Base-by-base conservation (phyloP, 1,140 invertebrate genomes). In the Pseudomyrmex pallidus region DNA sequence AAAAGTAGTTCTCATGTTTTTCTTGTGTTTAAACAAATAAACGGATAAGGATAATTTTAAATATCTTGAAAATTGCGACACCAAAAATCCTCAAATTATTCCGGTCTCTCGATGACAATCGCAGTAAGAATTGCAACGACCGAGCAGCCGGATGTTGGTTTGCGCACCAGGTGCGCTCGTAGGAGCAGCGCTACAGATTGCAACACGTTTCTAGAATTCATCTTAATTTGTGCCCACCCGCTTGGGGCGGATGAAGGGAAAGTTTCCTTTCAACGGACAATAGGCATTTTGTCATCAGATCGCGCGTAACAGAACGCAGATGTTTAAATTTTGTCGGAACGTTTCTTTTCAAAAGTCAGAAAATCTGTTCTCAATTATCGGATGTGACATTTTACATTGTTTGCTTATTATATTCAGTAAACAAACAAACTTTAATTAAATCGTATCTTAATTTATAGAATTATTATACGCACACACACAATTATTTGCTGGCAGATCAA, bases 191-290 rank as follows among this genome's bases (percentile, higher is more conserved):
- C 86, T 86, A 90, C 17, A 87, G 85, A 87, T 87, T 88, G 67
- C 87, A 80, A 85, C 87, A 74, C 74, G 86, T 77, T 85, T 88
- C 83, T 77, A 83, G 86, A 85, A 89, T 91, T 89, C 89, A 92
- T 91, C 83, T 85, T 73, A 90, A 87, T 86, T 85, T 74, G 50
- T 70, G 80, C 67, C 85, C 68, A 74, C 85, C 68, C 64, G 9
- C 56, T 35, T 35, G 35, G 59, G 50, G 63, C 85, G 82, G 25
- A 3, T 74, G 56, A 89, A 82, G 82, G 82, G 62, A 85, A 67
- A 35, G 44, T 72, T 54, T 67, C 83, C 59, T 63, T 63, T 77
- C 78, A 76, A 87, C 74, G 85, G 74, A 89, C 87, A 86, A 86
- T 86, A 77, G 74, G 66, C 82, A n/a, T n/a, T 25, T 74, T 62